phyloP scores from a whole-genome alignment of 2,888 invertebrate species.

The Drosophila austrosaltans region DNA sequence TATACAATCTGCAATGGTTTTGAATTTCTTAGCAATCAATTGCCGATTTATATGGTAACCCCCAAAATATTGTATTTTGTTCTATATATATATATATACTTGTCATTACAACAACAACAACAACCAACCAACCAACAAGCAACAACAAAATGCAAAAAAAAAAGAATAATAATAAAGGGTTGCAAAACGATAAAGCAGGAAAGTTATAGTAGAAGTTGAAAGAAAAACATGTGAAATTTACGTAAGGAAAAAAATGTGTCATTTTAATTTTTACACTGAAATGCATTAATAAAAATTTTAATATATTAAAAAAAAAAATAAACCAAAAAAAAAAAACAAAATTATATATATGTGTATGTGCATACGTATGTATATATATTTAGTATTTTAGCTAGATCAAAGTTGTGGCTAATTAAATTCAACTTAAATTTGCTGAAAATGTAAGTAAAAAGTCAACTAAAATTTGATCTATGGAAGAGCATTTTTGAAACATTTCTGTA shows the following conservation, averaged over 20 bases:
- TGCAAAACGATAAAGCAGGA: slow-evolving; percentile 11
- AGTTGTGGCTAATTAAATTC: too few relatives aligned
- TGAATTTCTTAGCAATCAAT: background rate
- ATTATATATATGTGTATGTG: too few relatives aligned
- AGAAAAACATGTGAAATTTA: slow-evolving; percentile 72
- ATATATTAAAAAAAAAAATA: slow-evolving; percentile 54
- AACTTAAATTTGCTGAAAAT: too few relatives aligned
- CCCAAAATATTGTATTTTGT: slow-evolving; percentile 52
- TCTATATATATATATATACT: slow-evolving; percentile 55
- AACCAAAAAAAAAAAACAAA: slow-evolving; percentile 27
- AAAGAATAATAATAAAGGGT: slow-evolving; percentile 27
- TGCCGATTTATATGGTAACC: background rate
- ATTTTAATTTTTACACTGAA: slow-evolving; percentile 80
- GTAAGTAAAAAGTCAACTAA: too few relatives aligned
- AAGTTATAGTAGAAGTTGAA: slow-evolving; percentile 27
- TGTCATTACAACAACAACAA: slow-evolving; percentile 47
- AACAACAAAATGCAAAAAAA: slow-evolving; percentile 50
- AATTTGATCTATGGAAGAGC: too few relatives aligned
- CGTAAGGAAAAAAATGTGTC: slow-evolving; percentile 76
- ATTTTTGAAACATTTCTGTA: too few relatives aligned
- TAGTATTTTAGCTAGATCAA: too few relatives aligned
- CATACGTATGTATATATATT: too few relatives aligned
- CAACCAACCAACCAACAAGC: background rate
- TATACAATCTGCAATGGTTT: background rate
- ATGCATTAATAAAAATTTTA: slow-evolving; percentile 76